Evolutionary conservation across 2,113 vertebrate genomes (phyloP), one percentile per base, ranked within the genome.

Genomic region (Nematolebias whitei): DNA sequence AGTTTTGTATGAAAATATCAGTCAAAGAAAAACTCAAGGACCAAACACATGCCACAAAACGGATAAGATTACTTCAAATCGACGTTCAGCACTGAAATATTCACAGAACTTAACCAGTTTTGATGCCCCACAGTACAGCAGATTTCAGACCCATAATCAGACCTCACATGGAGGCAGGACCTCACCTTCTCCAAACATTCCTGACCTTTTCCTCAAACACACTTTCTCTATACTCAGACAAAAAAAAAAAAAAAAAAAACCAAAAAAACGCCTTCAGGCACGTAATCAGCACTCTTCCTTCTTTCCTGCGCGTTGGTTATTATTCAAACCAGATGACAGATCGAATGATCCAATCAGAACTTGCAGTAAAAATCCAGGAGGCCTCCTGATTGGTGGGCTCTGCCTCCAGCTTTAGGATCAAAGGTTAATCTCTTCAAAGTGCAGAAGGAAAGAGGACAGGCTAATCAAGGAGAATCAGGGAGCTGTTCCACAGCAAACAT

Each of bases 311-410:
- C 53, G 47, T 47, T 4, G 47, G 74, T 73, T 70, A 81, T 85
- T 78, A 83, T 88, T 91, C 86, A 87, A 63, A 78, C 45, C 55
- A 73, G 59, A 64, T 24, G 84, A 87, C 82, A 80, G 82, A 70
- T 76, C 64, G 69, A 83, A 87, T 66, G 55, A 80, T 60, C 80
- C 76, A 85, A 86, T 89, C 84, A 70, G 20, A 78, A 53, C 12
- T 49, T 51, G 76, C 75, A 87, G 84, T 88, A 84, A 85, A 69
- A 73, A 66, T 39, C 48, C 82, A 84, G 81, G 76, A 88, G 79
- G 80, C 62, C 69, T 66, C 59, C 81, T 77, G 84, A 89, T 89
- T 89, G 85, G 83, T 29, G 38, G 3, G 32, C 58, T 38, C 51
- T 60, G 69, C 44, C 78, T 74, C 54, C 40, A 67, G 59, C 53